Evolutionary conservation across 2,797 vertebrate species (phyloP), one percentile per base, ranked within the genome.

Genomic region (Melanotaenia pygmaea): DNA sequence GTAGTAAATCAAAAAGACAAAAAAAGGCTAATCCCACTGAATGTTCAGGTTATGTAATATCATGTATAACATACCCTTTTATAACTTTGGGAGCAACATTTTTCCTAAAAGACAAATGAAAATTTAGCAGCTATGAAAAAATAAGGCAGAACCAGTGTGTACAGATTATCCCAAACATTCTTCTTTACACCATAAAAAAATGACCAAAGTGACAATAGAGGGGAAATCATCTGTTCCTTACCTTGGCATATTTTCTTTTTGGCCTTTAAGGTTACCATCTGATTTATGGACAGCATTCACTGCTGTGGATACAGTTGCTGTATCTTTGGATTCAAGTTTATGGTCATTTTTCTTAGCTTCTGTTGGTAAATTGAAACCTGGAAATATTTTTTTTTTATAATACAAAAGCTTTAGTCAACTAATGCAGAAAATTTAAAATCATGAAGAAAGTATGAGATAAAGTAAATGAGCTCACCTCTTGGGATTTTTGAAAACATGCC

Each of bases 401-500:
- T 2, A 53, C 11, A 45, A 30, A 28, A 56, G 2, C 14, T 22
- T 35, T 14, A 11, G 67, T 32, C 5, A 40, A 51, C 38, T 20
- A 11, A 50, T 18, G 50, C 1, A 60, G 3, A 3, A 14, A 2
- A 0, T 59, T 40, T 67, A 4, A n/a, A 24, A 18, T 13, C 2
- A n/a, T 8, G 2, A 18, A 1, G 2, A 67, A 45, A 30, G n/a
- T 35, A 13, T 32, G 32, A 26, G 53, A 64, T 37, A 16, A 11
- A 0, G 26, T 13, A 3, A 70, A 32, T 65, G 6, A 11, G 1
- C 69, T 77, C 43, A 90, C 88, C 84, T 91, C 51, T 89, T 40
- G 89, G 89, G 12, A 93, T 89, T 82, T 91, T 92, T 64, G 87
- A 89, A 56, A 85, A 59, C 91, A 93, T 92, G 14, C 12, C 34